Evolutionary conservation across 1,140 invertebrate species (phyloP).

Genomic region (Ceratitis capitata): DNA sequence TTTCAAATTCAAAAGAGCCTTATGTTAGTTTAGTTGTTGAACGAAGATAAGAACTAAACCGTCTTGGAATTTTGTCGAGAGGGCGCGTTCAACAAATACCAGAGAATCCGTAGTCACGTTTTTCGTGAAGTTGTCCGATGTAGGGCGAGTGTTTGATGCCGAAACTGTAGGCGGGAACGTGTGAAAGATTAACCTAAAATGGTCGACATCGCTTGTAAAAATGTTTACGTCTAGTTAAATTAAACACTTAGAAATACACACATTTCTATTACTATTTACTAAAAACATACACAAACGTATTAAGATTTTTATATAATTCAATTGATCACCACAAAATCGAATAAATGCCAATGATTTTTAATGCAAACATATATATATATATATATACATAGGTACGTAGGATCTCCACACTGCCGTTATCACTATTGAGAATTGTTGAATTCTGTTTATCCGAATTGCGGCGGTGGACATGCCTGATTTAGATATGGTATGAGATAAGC

Average conservation of each 20-base stretch:
- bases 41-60: not conserved
- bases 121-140: slow-evolving; percentile 71
- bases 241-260: not conserved
- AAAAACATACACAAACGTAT: not conserved
- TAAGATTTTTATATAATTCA: not conserved
- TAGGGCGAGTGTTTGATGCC: slow-evolving; percentile 89
- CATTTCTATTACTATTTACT: not conserved
- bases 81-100: slow-evolving; percentile 52
- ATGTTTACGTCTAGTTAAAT: too few relatives aligned
- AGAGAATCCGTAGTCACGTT: slow-evolving; percentile 56
- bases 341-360: too few relatives aligned
- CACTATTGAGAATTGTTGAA: not conserved
- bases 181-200: slow-evolving; percentile 68
- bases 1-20: too few relatives aligned
- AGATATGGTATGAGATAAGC: slow-evolving; percentile 41
- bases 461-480: not conserved
- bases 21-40: not conserved
- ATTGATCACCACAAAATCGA: too few relatives aligned
- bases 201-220: not conserved
- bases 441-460: not conserved
- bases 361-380: not conserved
- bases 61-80: not conserved
- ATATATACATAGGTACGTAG: not conserved
- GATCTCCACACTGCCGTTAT: not conserved
- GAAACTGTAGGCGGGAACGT: slow-evolving; percentile 78